phyloP scores from a whole-genome alignment of 1,140 invertebrate genomes.

The Calosoma granatense region DNA sequence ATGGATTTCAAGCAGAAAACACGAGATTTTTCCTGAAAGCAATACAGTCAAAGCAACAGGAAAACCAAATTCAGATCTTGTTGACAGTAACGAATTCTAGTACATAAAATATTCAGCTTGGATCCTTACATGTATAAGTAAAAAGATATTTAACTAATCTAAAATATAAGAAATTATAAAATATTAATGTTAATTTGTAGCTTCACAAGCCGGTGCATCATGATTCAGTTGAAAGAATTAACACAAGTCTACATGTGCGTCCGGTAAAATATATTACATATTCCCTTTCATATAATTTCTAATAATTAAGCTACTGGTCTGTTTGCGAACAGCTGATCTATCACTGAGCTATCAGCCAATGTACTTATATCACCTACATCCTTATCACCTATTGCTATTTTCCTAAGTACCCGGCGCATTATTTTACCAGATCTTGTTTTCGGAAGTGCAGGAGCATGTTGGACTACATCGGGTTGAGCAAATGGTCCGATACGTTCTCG shows the following conservation, averaged over 20 bases:
- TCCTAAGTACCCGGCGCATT: slow-evolving; percentile 88
- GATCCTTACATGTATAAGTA: no score
- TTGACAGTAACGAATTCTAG: no score
- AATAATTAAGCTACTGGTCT: slow-evolving; percentile 36
- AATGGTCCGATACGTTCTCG: slow-evolving; percentile 91
- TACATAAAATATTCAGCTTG: no score
- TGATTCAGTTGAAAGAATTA: background rate
- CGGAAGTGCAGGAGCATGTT: slow-evolving; percentile 82
- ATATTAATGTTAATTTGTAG: background rate
- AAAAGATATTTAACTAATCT: no score
- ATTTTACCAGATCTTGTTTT: slow-evolving; percentile 98
- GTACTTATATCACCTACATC: slow-evolving; percentile 91
- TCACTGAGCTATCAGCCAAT: slow-evolving; percentile 76
- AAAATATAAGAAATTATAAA: no score
- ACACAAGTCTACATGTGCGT: background rate
- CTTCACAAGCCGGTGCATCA: background rate
- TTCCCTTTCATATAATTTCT: no score
- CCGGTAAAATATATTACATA: background rate
- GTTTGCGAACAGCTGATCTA: slow-evolving; percentile 67
- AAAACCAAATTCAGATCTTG: no score
- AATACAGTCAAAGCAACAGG: no score
- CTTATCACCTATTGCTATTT: slow-evolving; percentile 79
- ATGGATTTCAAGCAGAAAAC: no score
- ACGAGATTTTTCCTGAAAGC: no score
- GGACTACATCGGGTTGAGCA: slow-evolving; percentile 89